These are phyloP conservation scores for Danio jaintianensis DNA, from an alignment of 2,797 vertebrate species.

Conservation along the genomic window DNA sequence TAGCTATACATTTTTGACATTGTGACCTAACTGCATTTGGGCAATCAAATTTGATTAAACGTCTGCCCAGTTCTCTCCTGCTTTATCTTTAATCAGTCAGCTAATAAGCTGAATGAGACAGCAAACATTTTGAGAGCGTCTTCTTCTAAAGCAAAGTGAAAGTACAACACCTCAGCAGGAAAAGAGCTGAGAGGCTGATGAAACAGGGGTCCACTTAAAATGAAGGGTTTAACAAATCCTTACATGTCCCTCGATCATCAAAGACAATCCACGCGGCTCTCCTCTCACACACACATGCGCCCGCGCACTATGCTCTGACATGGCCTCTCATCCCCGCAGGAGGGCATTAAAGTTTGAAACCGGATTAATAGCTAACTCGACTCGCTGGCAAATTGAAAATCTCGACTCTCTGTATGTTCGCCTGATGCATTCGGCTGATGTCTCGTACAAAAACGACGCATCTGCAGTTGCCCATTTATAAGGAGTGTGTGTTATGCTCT, in stretches of 20 bases:
- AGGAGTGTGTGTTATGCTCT: constrained; percentile 69
- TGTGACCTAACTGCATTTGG: not conserved
- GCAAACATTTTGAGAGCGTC: constrained; percentile 42
- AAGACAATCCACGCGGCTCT: constrained; percentile 69
- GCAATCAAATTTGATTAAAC: not conserved
- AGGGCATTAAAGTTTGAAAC: constrained; percentile 75
- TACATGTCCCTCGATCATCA: constrained; percentile 71
- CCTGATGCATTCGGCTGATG: constrained; percentile 63
- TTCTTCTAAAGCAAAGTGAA: constrained; percentile 43
- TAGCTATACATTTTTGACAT: not conserved
- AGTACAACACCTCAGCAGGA: constrained; percentile 76
- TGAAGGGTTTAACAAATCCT: constrained; percentile 72
- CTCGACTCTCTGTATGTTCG: constrained; percentile 70
- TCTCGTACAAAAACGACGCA: constrained; percentile 69
- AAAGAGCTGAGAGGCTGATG: constrained; percentile 68
- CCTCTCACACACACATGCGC: constrained; percentile 49
- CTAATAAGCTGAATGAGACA: not conserved
- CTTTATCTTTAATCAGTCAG: constrained; percentile 10
- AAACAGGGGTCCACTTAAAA: constrained; percentile 79
- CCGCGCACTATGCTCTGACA: constrained; percentile 66
- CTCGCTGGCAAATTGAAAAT: constrained; percentile 71
- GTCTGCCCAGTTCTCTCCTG: not conserved
- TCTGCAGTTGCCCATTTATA: constrained; percentile 72
- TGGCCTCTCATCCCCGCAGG: constrained; percentile 71
- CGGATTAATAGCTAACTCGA: constrained; percentile 74